Base-by-base conservation (phyloP, 2,888 invertebrate genomes). In the Megamerina dolium region DNA sequence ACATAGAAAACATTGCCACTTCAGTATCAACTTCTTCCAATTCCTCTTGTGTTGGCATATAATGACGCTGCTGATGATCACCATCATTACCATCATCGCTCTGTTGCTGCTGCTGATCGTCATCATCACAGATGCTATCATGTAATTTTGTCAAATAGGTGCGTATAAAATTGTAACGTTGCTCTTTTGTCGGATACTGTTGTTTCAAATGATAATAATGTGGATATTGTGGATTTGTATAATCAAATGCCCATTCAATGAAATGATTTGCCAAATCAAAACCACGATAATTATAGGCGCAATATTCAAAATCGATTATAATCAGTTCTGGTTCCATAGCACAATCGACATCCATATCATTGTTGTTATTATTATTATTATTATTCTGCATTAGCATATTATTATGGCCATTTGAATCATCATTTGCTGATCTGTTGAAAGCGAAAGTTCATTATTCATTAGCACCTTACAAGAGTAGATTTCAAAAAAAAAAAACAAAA, bases 231-330 rank as follows among this genome's bases (percentile, higher is more conserved):
- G 82, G 77, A 45, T 81, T 80, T 1, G 85, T 88, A 68, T 95
- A 94, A 63, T 94, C 90, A 63, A 88, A 88, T 2, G 80, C 80
- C 90, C 92, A 91, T 68, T 95, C 95, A 50, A 88, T 78, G 67
- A 95, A 93, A 63, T 95, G 95, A 71, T 95, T 95, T 3, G 94
- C 94, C 37, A 95, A 74, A 70, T 95, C 95, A 70, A 93, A 95
- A 1, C 86, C 92, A 38, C 94, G 77, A 59, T 89, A 89, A 66
- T 95, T 94, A 72, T 95, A 95, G 0, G 93, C 88, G 69, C 93
- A 93, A 65, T 94, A 95, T 72, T 95, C 94, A 66, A 90, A 95
- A 68, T 95, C 95, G 60, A 90, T 91, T 20, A 91, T 75, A 13
- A 87, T 84, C 23, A 91, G 70, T 51, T 79, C 79, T 1, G 81